phyloP scores from a whole-genome alignment of 2,888 invertebrate species.

The Xanthia icteritia region DNA sequence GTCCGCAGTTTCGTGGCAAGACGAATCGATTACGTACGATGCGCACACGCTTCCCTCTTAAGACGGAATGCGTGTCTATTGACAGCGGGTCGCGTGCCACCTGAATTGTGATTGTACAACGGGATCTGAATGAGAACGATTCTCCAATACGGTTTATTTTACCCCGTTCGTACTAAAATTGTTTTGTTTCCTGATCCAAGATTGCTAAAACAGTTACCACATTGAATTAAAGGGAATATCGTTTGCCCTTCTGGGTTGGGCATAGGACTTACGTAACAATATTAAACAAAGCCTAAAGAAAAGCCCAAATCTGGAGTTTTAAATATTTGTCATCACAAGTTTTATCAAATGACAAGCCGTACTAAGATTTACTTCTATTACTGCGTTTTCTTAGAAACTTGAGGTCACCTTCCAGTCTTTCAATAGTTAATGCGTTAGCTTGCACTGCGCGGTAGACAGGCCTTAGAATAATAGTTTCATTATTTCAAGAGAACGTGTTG shows the following conservation, averaged over 20 bases:
- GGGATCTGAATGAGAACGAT: constrained; percentile 75
- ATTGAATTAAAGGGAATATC: constrained; percentile 18
- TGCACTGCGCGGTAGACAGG: constrained; percentile 1
- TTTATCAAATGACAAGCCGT: background rate
- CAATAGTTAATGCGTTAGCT: constrained; percentile 1
- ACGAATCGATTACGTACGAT: constrained; percentile 67
- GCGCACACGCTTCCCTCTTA: constrained; percentile 75
- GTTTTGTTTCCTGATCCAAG: constrained; percentile 14
- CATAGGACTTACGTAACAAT: no score
- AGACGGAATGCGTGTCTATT: constrained; percentile 81
- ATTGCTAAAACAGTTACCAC: constrained; percentile 4
- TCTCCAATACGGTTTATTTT: constrained; percentile 65
- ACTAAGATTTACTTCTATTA: background rate
- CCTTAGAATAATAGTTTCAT: constrained; percentile 42
- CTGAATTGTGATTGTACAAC: constrained; percentile 82
- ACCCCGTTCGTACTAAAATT: constrained; percentile 37
- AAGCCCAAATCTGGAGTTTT: background rate
- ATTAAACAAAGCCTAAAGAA: no score
- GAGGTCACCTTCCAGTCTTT: background rate
- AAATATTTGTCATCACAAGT: background rate
- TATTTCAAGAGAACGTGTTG: constrained; percentile 50
- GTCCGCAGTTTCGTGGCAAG: constrained; percentile 55
- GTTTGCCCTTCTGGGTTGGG: no score
- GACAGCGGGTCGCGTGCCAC: constrained; percentile 80
- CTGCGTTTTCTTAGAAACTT: background rate